phyloP scores from a whole-genome alignment of 2,888 invertebrate genomes.

The Idaea biselata region DNA sequence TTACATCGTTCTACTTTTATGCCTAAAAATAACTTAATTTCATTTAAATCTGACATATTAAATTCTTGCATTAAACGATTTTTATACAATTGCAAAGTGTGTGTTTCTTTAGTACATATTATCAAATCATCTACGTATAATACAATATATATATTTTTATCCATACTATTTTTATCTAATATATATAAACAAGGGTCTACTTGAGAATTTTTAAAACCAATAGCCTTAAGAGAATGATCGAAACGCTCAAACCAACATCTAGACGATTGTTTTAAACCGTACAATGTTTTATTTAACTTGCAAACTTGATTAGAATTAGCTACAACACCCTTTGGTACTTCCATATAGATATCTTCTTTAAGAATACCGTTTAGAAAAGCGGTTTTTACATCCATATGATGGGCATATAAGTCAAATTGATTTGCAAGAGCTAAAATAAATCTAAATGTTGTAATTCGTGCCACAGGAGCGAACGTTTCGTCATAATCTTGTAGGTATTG shows the following conservation, averaged over 20 bases:
- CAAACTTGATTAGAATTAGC: conserved; percentile 17
- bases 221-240: conserved; percentile 21
- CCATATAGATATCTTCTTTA: conserved; percentile 21
- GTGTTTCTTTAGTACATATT: conserved; percentile 3
- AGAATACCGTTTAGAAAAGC: conserved; percentile 30
- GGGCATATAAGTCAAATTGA: conserved; percentile 25
- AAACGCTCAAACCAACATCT: conserved; percentile 23
- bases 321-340: conserved; percentile 5
- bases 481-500: conserved; percentile 30
- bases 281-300: conserved; percentile 34
- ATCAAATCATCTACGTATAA: conserved; percentile 28
- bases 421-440: conserved; percentile 26
- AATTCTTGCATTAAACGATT: conserved; percentile 22
- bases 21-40: conserved; percentile 26
- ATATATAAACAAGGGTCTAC: conserved; percentile 27
- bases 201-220: conserved; percentile 25
- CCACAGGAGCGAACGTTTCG: conserved; percentile 38
- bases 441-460: conserved; percentile 32
- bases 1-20: conserved; percentile 19
- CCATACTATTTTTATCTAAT: conserved; percentile 18
- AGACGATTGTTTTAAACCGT: conserved; percentile 28
- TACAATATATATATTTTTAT: conserved; percentile 22
- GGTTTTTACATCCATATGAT: conserved; percentile 32
- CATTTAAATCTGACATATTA: conserved; percentile 23
- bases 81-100: conserved; percentile 1